These are phyloP conservation scores for Melanaphis sacchari DNA, from an alignment of 1,140 invertebrate species.

Conservation along the genomic window DNA sequence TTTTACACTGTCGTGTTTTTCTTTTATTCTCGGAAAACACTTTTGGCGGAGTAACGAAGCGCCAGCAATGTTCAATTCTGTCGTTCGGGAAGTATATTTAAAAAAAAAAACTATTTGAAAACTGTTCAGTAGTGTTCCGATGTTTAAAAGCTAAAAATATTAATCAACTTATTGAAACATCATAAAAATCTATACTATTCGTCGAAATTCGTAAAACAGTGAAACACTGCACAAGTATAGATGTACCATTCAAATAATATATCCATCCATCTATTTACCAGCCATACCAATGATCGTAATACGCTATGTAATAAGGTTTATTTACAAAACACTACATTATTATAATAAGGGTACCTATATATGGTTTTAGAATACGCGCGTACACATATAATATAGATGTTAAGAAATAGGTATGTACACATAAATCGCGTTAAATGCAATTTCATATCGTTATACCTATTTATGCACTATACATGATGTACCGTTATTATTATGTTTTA, in stretches of 20 bases:
- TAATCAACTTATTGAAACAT: neutral
- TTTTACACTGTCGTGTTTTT: neutral
- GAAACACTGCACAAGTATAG: neutral
- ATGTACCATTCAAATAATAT: neutral
- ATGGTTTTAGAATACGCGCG: too few relatives aligned
- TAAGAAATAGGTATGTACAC: too few relatives aligned
- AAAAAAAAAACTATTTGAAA: neutral
- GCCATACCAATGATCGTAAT: neutral
- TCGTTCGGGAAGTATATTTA: neutral
- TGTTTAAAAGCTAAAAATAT: neutral
- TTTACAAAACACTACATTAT: neutral
- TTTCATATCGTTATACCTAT: too few relatives aligned
- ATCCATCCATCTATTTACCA: neutral
- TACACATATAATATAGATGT: too few relatives aligned
- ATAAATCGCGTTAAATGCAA: too few relatives aligned
- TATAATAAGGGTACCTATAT: too few relatives aligned
- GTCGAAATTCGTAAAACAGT: neutral
- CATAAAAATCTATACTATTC: neutral
- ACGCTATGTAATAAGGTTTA: neutral
- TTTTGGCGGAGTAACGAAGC: neutral
- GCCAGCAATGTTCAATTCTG: neutral
- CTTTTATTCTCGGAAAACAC: neutral
- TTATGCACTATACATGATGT: too few relatives aligned
- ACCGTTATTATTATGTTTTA: too few relatives aligned
- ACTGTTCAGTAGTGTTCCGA: neutral